phyloP scores from a whole-genome alignment of 1,140 invertebrate genomes.

The Rhyzopertha dominica region DNA sequence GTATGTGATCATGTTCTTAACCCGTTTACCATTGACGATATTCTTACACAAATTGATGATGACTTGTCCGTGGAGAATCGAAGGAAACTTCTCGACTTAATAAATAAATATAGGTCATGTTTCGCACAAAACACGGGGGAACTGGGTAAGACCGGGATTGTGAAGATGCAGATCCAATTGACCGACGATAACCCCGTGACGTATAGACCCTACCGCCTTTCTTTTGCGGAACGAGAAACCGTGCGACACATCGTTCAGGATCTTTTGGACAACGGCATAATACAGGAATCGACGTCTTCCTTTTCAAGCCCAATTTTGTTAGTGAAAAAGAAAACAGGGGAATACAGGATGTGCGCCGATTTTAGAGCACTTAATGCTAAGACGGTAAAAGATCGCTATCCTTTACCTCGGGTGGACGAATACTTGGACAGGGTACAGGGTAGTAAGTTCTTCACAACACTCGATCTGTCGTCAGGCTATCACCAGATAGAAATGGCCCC shows the following conservation, averaged over 20 bases:
- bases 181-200: conserved; percentile 15
- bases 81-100: too few species aligned
- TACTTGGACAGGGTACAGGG: conserved; percentile 41
- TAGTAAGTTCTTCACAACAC: conserved; percentile 30
- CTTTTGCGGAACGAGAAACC: conserved; percentile 16
- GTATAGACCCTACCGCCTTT: conserved; percentile 19
- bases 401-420: conserved; percentile 35
- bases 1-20: too few species aligned
- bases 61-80: too few species aligned
- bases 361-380: conserved; percentile 30
- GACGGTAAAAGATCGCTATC: conserved; percentile 30
- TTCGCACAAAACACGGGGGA: too few species aligned
- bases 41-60: too few species aligned
- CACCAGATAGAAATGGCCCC: conserved; percentile 33
- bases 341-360: conserved; percentile 31
- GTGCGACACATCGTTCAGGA: conserved; percentile 24
- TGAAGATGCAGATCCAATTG: conserved; percentile 5
- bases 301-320: conserved; percentile 28
- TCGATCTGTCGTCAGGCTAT: conserved; percentile 31
- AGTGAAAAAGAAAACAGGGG: conserved; percentile 32
- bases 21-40: too few species aligned
- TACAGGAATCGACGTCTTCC: conserved; percentile 26
- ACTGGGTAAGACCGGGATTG: background rate
- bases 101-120: too few species aligned
- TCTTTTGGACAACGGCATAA: conserved; percentile 18